Conservation (phyloP, 2,797 vertebrate genomes). For the Brachymystax lenok region DNA sequence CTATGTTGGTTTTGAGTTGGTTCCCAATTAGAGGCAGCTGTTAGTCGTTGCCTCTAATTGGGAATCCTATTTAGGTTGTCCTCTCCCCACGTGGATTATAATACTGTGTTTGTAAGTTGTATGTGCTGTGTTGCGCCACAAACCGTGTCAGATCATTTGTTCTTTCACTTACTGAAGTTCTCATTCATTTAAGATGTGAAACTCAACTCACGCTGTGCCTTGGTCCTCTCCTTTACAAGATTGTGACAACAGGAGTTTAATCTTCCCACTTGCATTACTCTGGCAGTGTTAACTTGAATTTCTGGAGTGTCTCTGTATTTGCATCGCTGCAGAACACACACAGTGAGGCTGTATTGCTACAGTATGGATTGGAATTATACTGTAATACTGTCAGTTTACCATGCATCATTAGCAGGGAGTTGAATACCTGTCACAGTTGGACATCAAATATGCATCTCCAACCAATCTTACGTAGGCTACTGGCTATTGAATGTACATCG, state of each 20-base stretch:
- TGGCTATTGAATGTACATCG: neutral
- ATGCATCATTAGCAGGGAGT: neutral
- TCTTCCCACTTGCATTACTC: neutral
- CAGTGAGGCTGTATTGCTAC: neutral
- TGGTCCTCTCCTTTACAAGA: no score
- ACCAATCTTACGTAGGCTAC: neutral
- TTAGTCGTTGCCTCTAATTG: no score
- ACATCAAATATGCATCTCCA: neutral
- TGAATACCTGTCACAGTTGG: neutral
- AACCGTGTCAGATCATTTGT: no score
- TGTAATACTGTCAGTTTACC: neutral
- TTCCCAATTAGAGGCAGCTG: no score
- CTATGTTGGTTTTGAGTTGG: no score
- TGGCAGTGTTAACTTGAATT: neutral
- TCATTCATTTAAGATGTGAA: no score
- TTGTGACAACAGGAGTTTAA: neutral
- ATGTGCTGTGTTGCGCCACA: no score
- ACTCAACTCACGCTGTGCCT: no score
- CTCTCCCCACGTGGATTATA: no score
- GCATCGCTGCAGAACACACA: neutral
- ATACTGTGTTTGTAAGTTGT: no score
- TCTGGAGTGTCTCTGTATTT: neutral
- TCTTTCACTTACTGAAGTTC: no score
- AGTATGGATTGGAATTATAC: neutral
- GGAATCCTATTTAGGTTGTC: no score